A percentile compares a stretch with the other conserved stretches of the same genome.
Conservation (phyloP, 2,888 invertebrate genomes). For the Rapana venosa region DNA sequence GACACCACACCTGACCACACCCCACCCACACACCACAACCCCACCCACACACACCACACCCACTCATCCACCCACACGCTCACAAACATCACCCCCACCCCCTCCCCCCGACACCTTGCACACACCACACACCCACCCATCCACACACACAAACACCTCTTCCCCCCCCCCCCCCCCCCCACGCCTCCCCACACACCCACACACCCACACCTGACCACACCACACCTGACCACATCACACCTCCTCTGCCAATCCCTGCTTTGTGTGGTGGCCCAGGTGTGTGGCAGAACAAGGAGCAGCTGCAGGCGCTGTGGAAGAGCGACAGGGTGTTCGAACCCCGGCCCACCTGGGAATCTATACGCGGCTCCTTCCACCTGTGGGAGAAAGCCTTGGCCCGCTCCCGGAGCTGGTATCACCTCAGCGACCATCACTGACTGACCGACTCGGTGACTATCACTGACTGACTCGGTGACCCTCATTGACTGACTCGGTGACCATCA, state of each 20-base stretch:
- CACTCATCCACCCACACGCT: no score
- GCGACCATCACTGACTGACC: neutral
- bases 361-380: slow-evolving; percentile 80
- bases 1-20: no score
- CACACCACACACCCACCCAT: no score
- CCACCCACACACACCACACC: no score
- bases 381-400: slow-evolving; percentile 82
- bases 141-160: neutral
- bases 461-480: neutral
- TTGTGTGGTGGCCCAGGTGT: slow-evolving; percentile 81
- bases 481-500: no score
- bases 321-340: slow-evolving; percentile 83
- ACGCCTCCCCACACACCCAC: neutral
- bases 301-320: slow-evolving; percentile 82
- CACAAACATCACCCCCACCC: no score
- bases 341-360: slow-evolving; percentile 63
- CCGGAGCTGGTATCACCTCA: slow-evolving; percentile 81
- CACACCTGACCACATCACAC: neutral
- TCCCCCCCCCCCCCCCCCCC: neutral
- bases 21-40: no score
- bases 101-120: no score
- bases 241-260: neutral
- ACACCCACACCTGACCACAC: neutral
- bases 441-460: neutral
- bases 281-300: slow-evolving; percentile 86